Conservation (phyloP, 2,113 vertebrate species). For the Nibea albiflora region DNA sequence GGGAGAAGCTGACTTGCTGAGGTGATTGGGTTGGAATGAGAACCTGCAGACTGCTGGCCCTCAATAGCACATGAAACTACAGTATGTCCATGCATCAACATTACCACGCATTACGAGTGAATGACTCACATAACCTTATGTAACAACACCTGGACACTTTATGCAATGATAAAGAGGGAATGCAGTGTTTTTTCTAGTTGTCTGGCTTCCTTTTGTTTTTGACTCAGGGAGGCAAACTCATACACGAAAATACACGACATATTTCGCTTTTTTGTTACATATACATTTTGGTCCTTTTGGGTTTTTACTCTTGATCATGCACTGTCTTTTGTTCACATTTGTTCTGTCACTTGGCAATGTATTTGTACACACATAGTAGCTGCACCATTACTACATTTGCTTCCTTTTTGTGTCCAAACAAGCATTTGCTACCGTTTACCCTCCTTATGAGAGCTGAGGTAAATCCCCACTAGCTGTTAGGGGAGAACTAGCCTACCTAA, state of each 20-base stretch:
- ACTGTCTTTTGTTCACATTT: too few relatives aligned
- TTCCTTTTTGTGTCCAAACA: not conserved
- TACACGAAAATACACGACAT: too few relatives aligned
- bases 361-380: too few relatives aligned
- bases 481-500: not conserved
- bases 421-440: not conserved
- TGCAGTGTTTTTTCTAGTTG: not conserved
- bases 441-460: not conserved
- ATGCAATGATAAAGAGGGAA: not conserved
- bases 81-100: not conserved
- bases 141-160: not conserved
- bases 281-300: not conserved
- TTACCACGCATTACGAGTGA: not conserved
- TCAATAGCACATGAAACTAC: not conserved
- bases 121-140: not conserved
- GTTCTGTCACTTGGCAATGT: too few relatives aligned
- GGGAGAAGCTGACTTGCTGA: not conserved
- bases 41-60: not conserved
- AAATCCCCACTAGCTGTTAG: not conserved
- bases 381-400: too few relatives aligned
- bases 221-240: not conserved
- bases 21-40: conserved; percentile 7
- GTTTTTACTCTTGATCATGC: too few relatives aligned
- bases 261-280: not conserved
- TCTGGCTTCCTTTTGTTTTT: not conserved